Base-by-base conservation (phyloP, 2,888 invertebrate genomes). In the Galerucella pusilla region DNA sequence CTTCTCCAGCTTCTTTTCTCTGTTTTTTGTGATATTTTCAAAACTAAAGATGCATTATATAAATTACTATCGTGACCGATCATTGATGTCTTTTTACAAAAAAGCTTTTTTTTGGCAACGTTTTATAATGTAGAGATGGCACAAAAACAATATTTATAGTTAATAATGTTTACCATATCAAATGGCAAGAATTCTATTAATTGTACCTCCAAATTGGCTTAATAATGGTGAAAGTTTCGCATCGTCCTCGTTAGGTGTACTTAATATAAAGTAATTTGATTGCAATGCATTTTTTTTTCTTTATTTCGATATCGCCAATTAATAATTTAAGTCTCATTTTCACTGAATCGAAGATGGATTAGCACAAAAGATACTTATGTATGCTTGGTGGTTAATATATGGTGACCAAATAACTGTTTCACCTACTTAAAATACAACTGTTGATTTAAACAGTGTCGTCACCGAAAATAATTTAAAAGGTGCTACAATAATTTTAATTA, bases 381-480 rank as follows among this genome's bases (percentile, higher is more conserved):
- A 69, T 75, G 69, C 75, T 68, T 69, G 61, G 75, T 69, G 75
- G 73, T 73, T 73, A 71, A 69, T 42, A 20, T 20, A 7, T 42
- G 35, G 59, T 69, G 60, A 64, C 68, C 25, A 69, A 57, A 65
- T 75, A 75, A 75, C 75, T 75, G 75, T 75, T 75, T 75, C 75
- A 73, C 75, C 75, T 75, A 75, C 75, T 72, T 75, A 73, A 59
- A 73, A 69, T 65, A 64, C 63, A 70, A 45, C 60, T 42, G 63
- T 63, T 63, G 14, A 63, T 16, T 16, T 63, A 42, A n/a, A 35
- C 63, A 63, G 63, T 3, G 63, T 35, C 63, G 63, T 7, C 11
- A 42, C 52, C n/a, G 9, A 35, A 35, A 63, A 5, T 35, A 63
- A 42, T 16, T 35, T 42, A 10, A 28, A 35, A 9, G 4, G 14